Evolutionary conservation across 2,888 invertebrate species (phyloP).

Genomic region (Oeneis ivallda): DNA sequence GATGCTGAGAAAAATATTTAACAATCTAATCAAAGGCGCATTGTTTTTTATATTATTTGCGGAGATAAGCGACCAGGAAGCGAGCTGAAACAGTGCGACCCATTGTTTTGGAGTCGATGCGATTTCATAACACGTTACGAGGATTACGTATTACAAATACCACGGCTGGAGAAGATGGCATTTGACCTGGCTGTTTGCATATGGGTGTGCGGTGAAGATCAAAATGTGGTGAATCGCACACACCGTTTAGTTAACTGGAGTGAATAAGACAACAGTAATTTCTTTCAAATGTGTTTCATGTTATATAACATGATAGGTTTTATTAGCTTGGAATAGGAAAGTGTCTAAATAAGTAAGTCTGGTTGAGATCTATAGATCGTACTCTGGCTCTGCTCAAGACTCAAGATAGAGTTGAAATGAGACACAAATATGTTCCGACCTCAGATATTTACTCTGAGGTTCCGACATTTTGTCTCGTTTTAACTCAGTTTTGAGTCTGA

Average conservation of each 20-base stretch:
- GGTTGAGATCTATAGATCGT: too few species aligned
- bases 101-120: constrained; percentile 60
- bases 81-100: constrained; percentile 55
- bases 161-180: constrained; percentile 21
- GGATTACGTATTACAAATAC: constrained; percentile 13
- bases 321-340: too few species aligned
- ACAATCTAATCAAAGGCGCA: constrained; percentile 61
- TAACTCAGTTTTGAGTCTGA: too few species aligned
- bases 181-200: constrained; percentile 15
- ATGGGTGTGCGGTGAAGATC: constrained; percentile 3
- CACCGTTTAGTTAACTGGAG: neutral
- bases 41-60: constrained; percentile 60
- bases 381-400: too few species aligned
- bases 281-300: too few species aligned
- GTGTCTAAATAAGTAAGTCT: too few species aligned
- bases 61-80: constrained; percentile 66
- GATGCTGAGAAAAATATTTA: constrained; percentile 50
- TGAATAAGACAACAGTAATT: too few species aligned
- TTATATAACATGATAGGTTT: too few species aligned
- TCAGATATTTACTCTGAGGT: too few species aligned
- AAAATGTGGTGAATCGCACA: constrained; percentile 2
- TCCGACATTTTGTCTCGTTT: too few species aligned
- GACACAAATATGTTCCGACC: too few species aligned
- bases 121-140: constrained; percentile 56
- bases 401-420: too few species aligned